Evolutionary conservation across 2,113 vertebrate genomes (phyloP).

Genomic region (Plotosus lineatus): DNA sequence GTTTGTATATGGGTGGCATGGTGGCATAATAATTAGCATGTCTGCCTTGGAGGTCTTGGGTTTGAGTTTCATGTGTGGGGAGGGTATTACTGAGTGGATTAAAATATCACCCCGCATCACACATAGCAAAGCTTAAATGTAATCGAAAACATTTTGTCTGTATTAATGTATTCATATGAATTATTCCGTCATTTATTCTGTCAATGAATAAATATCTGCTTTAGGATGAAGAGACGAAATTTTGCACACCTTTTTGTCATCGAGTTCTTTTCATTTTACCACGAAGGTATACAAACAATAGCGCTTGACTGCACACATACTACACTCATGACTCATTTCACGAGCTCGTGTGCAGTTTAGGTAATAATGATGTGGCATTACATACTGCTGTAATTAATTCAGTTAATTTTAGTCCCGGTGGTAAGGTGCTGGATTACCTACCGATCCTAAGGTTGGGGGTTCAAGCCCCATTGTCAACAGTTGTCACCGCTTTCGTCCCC

Average conservation of each 20-base stretch:
- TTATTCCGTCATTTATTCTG: background rate
- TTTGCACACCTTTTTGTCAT: background rate
- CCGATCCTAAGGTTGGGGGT: too few species aligned
- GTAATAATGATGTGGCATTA: conserved; percentile 8
- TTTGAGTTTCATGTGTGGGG: too few species aligned
- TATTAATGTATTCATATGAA: background rate
- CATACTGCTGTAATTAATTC: conserved; percentile 9
- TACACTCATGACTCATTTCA: conserved; percentile 3
- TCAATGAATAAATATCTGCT: background rate
- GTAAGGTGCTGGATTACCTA: too few species aligned
- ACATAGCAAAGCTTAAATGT: too few species aligned
- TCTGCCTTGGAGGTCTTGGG: too few species aligned
- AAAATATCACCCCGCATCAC: too few species aligned
- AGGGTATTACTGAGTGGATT: too few species aligned
- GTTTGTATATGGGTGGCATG: too few species aligned
- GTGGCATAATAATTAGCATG: too few species aligned
- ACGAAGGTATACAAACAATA: background rate
- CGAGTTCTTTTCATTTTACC: background rate
- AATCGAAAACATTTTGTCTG: background rate
- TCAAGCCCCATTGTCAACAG: too few species aligned
- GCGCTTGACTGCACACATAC: background rate
- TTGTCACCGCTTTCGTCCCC: too few species aligned
- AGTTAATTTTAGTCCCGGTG: conserved; percentile 2
- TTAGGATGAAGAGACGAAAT: background rate
- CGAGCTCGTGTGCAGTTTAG: conserved; percentile 18